Conservation (phyloP, 2,797 vertebrate genomes). For the Sarcophilus harrisii region DNA sequence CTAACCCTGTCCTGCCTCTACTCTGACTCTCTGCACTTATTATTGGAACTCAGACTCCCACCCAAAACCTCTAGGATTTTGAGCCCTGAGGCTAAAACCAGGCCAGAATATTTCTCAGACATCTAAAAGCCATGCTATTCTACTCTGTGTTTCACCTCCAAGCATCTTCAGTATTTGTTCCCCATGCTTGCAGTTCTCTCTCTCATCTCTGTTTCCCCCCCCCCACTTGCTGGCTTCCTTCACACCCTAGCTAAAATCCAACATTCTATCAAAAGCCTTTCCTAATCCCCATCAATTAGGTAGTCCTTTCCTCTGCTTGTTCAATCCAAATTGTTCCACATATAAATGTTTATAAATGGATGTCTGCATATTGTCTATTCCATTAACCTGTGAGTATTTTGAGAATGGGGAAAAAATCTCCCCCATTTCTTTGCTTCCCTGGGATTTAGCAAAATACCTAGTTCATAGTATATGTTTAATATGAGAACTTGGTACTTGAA, state of each 20-base stretch:
- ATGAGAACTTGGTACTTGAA: background rate
- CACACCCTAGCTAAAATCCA: background rate
- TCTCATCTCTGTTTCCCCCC: background rate
- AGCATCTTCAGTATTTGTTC: background rate
- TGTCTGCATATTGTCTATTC: background rate
- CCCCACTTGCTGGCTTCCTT: background rate
- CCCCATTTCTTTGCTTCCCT: background rate
- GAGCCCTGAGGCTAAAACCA: background rate
- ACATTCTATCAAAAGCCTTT: background rate
- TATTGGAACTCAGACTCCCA: background rate
- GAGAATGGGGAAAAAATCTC: background rate
- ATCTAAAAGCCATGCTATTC: background rate
- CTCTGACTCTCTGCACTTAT: background rate
- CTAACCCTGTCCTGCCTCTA: background rate
- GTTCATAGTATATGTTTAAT: background rate
- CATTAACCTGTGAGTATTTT: background rate
- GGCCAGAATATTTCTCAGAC: background rate
- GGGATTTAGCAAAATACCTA: background rate
- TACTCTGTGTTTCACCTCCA: background rate
- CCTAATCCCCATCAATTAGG: background rate
- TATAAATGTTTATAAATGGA: background rate
- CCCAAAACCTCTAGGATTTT: background rate
- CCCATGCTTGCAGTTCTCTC: background rate
- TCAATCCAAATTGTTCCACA: background rate
- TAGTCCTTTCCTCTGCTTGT: background rate